phyloP scores from a whole-genome alignment of 2,113 vertebrate genomes.

The Hippocampus guttulatus region DNA sequence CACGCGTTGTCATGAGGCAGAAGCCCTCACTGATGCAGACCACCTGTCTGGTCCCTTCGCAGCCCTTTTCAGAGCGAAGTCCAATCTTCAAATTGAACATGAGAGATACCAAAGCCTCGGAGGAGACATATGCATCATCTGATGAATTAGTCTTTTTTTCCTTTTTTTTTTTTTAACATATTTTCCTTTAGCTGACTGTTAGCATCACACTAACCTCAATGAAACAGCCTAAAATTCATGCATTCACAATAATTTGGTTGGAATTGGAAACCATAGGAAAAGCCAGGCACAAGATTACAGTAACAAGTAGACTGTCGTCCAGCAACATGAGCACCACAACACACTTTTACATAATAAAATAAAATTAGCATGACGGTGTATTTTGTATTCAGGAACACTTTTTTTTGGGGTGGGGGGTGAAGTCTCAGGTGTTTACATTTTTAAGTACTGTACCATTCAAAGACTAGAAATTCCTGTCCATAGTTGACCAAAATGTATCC shows the following conservation, averaged over 20 bases:
- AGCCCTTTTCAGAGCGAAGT: conserved; percentile 58
- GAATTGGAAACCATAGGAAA: too few species aligned
- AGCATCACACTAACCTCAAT: not conserved
- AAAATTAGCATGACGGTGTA: too few species aligned
- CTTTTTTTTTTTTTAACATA: conserved; percentile 15
- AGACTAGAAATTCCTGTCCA: too few species aligned
- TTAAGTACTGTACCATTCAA: too few species aligned
- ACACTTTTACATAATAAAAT: not conserved
- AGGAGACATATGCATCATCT: conserved; percentile 49
- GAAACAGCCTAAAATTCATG: not conserved
- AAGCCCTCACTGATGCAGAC: conserved; percentile 38
- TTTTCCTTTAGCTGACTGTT: conserved; percentile 42
- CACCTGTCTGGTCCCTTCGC: conserved; percentile 54
- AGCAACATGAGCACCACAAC: too few species aligned
- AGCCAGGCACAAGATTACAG: too few species aligned
- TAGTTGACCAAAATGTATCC: too few species aligned
- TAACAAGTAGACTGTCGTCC: too few species aligned
- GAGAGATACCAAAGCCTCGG: conserved; percentile 56
- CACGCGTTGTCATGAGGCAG: conserved; percentile 31
- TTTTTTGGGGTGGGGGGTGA: too few species aligned
- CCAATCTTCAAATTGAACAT: conserved; percentile 74
- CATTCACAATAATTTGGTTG: not conserved
- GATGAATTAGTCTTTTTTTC: conserved; percentile 68
- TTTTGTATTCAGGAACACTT: too few species aligned
- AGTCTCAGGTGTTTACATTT: too few species aligned